A percentile compares a stretch with the other conserved stretches of the same genome.
Evolutionary conservation across 2,113 vertebrate genomes (phyloP).

Genomic region (Montifringilla adamsi): DNA sequence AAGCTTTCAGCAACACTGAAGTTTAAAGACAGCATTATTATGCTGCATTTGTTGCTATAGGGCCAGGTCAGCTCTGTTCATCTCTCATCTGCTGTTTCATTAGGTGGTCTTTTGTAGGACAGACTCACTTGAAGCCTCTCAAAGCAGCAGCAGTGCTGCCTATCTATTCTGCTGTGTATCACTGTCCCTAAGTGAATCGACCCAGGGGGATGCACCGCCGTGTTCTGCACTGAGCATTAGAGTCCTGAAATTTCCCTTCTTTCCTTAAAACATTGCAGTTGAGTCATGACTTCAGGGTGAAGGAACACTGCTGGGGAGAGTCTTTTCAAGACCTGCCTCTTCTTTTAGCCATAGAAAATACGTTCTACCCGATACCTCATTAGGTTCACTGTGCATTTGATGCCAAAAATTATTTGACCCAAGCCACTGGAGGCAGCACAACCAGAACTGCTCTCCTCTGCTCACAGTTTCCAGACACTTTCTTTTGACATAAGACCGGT

Average conservation of each 20-base stretch:
- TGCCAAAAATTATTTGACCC: neutral
- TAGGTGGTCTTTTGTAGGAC: neutral
- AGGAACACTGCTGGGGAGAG: neutral
- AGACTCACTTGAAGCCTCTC: neutral
- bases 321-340: neutral
- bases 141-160: neutral
- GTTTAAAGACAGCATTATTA: conserved; percentile 13
- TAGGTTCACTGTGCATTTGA: neutral
- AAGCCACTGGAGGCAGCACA: neutral
- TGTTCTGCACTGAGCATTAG: neutral
- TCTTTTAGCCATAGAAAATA: neutral
- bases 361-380: neutral
- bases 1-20: neutral
- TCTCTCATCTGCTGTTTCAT: conserved; percentile 35
- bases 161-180: neutral
- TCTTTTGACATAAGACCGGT: neutral
- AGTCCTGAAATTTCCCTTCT: neutral
- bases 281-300: neutral
- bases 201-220: rapidly evolving
- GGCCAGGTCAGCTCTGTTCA: conserved; percentile 14
- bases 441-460: neutral
- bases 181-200: neutral
- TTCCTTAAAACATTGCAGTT: neutral
- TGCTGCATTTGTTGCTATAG: neutral
- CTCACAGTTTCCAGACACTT: neutral